Conservation (phyloP, 2,888 invertebrate species). For the Hyposoter didymator region DNA sequence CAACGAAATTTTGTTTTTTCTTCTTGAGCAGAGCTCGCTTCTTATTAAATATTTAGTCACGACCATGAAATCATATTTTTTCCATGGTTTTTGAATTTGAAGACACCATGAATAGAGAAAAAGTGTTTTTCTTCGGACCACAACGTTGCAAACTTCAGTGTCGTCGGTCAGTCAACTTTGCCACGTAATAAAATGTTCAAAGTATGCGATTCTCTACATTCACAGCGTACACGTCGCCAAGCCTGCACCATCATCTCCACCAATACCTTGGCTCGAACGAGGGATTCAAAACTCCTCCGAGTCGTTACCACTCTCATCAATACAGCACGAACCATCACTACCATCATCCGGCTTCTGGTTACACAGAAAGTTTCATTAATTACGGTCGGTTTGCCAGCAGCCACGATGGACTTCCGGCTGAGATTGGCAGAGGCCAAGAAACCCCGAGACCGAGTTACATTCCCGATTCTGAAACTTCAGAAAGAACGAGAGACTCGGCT, state of each 20-base stretch:
- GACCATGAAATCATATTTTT: too few species aligned
- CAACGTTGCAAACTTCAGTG: too few species aligned
- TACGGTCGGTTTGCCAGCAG: slow-evolving; percentile 77
- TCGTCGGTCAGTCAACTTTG: not conserved
- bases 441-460: slow-evolving; percentile 69
- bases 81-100: too few species aligned
- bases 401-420: slow-evolving; percentile 74
- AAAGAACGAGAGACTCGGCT: slow-evolving; percentile 71
- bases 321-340: slow-evolving; percentile 76
- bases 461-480: slow-evolving; percentile 72
- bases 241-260: slow-evolving; percentile 81
- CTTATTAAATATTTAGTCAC: too few species aligned
- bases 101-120: too few species aligned
- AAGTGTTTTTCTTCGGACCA: too few species aligned
- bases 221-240: slow-evolving; percentile 79
- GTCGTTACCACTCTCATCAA: slow-evolving; percentile 79
- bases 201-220: not conserved
- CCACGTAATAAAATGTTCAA: not conserved
- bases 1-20: not conserved
- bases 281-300: slow-evolving; percentile 78
- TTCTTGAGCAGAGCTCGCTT: too few species aligned
- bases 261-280: slow-evolving; percentile 81
- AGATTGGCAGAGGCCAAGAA: slow-evolving; percentile 76
- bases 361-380: slow-evolving; percentile 80
- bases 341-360: slow-evolving; percentile 74